Percentiles rank a stretch among this genome's conserved stretches.
Evolutionary conservation across 2,113 vertebrate species (phyloP).

Genomic region (Lepus europaeus): DNA sequence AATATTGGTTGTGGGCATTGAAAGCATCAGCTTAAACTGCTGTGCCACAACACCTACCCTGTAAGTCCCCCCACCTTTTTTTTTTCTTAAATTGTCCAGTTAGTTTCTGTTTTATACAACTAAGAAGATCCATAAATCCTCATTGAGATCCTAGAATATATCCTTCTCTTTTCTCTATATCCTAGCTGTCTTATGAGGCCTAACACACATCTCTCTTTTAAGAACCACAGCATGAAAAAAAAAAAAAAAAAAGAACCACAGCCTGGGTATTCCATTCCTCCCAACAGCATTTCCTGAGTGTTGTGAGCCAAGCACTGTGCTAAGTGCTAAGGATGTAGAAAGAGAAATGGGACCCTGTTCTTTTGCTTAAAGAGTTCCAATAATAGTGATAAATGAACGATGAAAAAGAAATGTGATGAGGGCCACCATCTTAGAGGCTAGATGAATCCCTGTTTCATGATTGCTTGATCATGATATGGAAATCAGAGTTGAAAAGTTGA

Average conservation of each 20-base stretch:
- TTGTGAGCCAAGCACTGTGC: not conserved
- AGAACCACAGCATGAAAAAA: conserved; percentile 6
- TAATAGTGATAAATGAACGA: not conserved
- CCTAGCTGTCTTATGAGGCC: not conserved
- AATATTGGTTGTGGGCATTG: too few relatives aligned
- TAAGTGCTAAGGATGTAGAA: not conserved
- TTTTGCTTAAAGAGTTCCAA: not conserved
- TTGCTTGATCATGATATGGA: not conserved
- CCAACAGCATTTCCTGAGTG: not conserved
- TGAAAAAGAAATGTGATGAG: conserved; percentile 1
- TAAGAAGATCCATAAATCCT: not conserved
- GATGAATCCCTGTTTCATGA: not conserved
- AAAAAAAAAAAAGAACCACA: conserved; percentile 13
- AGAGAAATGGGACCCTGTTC: not conserved
- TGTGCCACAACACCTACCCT: too few relatives aligned
- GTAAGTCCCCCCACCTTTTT: not conserved
- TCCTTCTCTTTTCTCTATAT: not conserved
- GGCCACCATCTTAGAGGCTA: not conserved
- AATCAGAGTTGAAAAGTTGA: conserved; percentile 38
- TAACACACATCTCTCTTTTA: conserved; percentile 6
- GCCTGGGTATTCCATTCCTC: conserved; percentile 8
- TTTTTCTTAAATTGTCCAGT: not conserved
- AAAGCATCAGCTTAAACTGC: too few relatives aligned
- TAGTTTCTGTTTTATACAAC: conserved; percentile 48
- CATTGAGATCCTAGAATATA: conserved; percentile 1